phyloP scores from a whole-genome alignment of 1,140 invertebrate species.

The Drosophila bipectinata region DNA sequence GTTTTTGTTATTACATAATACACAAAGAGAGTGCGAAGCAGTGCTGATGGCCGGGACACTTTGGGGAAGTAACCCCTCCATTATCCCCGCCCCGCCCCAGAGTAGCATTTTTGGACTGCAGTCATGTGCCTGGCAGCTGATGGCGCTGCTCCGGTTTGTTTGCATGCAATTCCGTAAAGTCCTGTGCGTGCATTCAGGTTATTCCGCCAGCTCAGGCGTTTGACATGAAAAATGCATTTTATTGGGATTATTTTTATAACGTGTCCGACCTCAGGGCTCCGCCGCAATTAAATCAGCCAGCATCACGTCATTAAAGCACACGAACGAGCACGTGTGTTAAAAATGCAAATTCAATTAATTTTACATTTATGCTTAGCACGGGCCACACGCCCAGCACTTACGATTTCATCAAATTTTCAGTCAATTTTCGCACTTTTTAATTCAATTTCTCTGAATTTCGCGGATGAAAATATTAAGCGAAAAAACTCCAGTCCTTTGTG shows the following conservation, averaged over 20 bases:
- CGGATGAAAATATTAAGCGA: constrained; percentile 40
- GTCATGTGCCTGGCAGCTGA: constrained; percentile 33
- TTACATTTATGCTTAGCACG: constrained; percentile 71
- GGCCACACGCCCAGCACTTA: constrained; percentile 1
- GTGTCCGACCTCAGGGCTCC: constrained; percentile 26
- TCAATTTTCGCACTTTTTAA: constrained; percentile 76
- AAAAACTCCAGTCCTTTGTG: constrained; percentile 53
- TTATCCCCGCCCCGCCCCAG: not conserved
- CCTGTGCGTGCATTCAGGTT: constrained; percentile 81
- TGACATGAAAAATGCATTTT: constrained; percentile 83
- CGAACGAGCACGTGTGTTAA: constrained; percentile 18
- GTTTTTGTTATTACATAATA: constrained; percentile 69
- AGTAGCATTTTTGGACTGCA: constrained; percentile 30
- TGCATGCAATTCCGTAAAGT: constrained; percentile 79
- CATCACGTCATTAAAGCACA: constrained; percentile 44
- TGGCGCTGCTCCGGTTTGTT: constrained; percentile 61
- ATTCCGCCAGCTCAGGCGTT: constrained; percentile 79
- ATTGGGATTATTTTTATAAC: constrained; percentile 82
- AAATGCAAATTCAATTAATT: constrained; percentile 78
- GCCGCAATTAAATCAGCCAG: constrained; percentile 56
- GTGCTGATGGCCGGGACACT: constrained; percentile 4
- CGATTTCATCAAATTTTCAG: constrained; percentile 41
- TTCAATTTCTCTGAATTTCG: constrained; percentile 68
- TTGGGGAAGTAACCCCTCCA: not conserved
- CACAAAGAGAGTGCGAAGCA: constrained; percentile 17